These are phyloP conservation scores for Drosophila biarmipes DNA, from an alignment of 1,140 invertebrate genomes.

Conservation along the genomic window DNA sequence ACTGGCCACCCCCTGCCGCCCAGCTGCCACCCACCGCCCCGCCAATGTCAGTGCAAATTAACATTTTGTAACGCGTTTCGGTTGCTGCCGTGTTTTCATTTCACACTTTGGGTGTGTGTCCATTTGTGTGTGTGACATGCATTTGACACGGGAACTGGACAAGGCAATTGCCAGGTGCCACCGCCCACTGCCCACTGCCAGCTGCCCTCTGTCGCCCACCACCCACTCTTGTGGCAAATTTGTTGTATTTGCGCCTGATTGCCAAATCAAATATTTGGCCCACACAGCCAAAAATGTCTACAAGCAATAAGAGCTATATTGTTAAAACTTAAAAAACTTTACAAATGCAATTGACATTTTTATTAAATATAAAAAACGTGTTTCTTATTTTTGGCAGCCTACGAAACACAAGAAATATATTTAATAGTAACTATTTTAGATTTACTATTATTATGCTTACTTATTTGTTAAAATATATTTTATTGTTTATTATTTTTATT, in stretches of 20 bases:
- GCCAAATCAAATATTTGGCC: conserved; percentile 76
- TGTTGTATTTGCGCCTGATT: conserved; percentile 77
- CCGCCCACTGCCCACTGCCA: neutral
- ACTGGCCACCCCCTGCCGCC: neutral
- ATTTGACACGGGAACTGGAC: conserved; percentile 53
- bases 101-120: conserved; percentile 50
- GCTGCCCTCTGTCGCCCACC: neutral
- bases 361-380: no score
- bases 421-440: no score
- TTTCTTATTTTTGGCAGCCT: no score
- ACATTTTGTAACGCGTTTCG: conserved; percentile 76
- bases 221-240: conserved; percentile 55
- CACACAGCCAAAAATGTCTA: conserved; percentile 6
- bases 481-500: neutral
- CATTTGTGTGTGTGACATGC: conserved; percentile 50
- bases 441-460: no score
- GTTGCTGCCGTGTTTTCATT: conserved; percentile 65
- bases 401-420: no score
- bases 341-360: no score
- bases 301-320: no score
- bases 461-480: no score
- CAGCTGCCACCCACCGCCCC: neutral
- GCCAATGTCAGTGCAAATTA: conserved; percentile 67
- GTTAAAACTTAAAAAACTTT: no score
- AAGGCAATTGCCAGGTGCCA: conserved; percentile 41